Evolutionary conservation across 1,140 invertebrate species (phyloP), one percentile per base, ranked within the genome.

Genomic region (Penaeus japonicus): DNA sequence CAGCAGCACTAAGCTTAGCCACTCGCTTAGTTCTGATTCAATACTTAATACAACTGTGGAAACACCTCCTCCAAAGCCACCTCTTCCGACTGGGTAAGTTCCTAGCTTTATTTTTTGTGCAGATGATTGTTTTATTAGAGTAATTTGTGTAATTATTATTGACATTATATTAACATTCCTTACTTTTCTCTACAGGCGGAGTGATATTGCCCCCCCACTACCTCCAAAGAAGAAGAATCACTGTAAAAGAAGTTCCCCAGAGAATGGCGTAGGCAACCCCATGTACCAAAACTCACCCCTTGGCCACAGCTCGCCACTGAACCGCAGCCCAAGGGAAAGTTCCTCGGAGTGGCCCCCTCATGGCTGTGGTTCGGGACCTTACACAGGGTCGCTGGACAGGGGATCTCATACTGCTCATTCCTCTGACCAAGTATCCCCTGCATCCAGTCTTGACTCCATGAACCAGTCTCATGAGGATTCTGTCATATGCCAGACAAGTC

Each of bases 11-110:
- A 88, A 88, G 55, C 80, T 88, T 30, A 88, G 47, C 39, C 87
- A 88, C 30, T 88, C 87, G 22, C 80, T 53, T 24, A 83, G 79
- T 62, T 88, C 87, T 20, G 87, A 88, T 65, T 88, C 87, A 39
- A 88, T 88, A 77, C 81, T 88, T 18, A 84, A 79, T 84, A 12
- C 80, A 17, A 78, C 89, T 53, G 86, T 84, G 27, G 89, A 90
- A 47, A 93, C 92, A 80, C 95, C 96, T 84, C 97, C 97, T 80
- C 97, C 97, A 4, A 98, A 98, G 93, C 97, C 97, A 70, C 97
- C 97, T 73, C 93, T 97, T 91, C 96, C 96, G 62, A 94, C 95
- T 91, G 93, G 95, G n/a, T 81, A 22, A 53, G 24, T 57, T 54
- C 18, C 22, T 20, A 15, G 32, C 32, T 57, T 53, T 81, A 27